These are phyloP conservation scores for Alosa sapidissima DNA, from an alignment of 2,797 vertebrate genomes.

Conservation along the genomic window DNA sequence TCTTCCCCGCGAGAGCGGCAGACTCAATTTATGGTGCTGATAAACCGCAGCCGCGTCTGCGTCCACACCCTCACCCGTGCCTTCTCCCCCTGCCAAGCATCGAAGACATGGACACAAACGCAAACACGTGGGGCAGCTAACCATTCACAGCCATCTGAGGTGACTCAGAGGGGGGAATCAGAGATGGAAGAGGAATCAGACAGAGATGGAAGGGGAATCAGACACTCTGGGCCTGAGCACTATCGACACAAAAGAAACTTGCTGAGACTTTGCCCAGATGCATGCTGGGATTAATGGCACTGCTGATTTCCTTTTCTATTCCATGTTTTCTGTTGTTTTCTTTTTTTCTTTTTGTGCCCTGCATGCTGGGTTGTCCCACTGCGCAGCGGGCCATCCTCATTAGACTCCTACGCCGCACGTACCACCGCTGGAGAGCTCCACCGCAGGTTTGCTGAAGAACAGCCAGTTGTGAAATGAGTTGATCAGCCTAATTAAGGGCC, in stretches of 20 bases:
- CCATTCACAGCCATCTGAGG: background rate
- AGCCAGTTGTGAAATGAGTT: constrained; percentile 55
- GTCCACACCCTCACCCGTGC: background rate
- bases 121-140: background rate
- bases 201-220: background rate
- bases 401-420: constrained; percentile 31
- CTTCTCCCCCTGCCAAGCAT: too few relatives aligned
- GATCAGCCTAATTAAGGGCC: constrained; percentile 62
- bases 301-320: background rate
- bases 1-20: too few relatives aligned
- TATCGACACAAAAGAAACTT: background rate
- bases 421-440: constrained; percentile 51
- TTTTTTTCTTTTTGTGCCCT: background rate
- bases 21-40: too few relatives aligned
- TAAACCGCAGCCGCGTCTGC: too few relatives aligned
- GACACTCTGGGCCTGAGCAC: background rate
- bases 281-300: background rate
- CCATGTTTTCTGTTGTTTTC: background rate
- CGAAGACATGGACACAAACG: background rate
- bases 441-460: constrained; percentile 41
- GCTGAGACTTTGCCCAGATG: background rate
- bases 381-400: constrained; percentile 35
- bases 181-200: background rate
- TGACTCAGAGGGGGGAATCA: background rate
- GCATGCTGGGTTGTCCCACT: background rate